Percentiles rank a stretch among this genome's conserved stretches.
phyloP scores from a whole-genome alignment of 2,888 invertebrate genomes.

The Crocallis elinguaria region DNA sequence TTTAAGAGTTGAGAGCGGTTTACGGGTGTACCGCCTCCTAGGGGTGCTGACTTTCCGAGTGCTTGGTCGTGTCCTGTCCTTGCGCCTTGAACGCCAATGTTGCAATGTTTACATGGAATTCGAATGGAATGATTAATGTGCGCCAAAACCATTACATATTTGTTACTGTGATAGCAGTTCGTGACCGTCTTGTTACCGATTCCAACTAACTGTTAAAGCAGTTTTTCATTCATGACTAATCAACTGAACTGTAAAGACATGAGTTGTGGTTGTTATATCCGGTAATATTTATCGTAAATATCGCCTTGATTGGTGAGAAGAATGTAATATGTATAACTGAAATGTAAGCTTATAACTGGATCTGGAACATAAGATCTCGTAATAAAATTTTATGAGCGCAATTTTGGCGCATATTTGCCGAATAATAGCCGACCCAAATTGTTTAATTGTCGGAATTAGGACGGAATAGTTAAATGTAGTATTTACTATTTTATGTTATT shows the following conservation, averaged over 20 bases:
- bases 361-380: constrained; percentile 42
- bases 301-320: constrained; percentile 39
- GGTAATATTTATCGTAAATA: constrained; percentile 34
- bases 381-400: constrained; percentile 49
- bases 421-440: constrained; percentile 57
- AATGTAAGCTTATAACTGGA: constrained; percentile 40
- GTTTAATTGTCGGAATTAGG: constrained; percentile 53
- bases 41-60: constrained; percentile 67
- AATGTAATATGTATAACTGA: constrained; percentile 34
- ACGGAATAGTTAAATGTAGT: constrained; percentile 39
- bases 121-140: constrained; percentile 30
- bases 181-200: constrained; percentile 26
- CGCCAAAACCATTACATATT: constrained; percentile 11
- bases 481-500: constrained; percentile 5
- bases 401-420: constrained; percentile 50
- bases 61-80: constrained; percentile 68
- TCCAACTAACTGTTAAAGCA: constrained; percentile 29
- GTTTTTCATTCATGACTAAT: constrained; percentile 36
- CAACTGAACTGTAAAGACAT: constrained; percentile 28
- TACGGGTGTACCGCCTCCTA: constrained; percentile 57
- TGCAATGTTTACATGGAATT: constrained; percentile 24
- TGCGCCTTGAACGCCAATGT: constrained; percentile 30
- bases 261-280: constrained; percentile 21
- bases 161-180: constrained; percentile 8
- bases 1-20: constrained; percentile 68